Conservation (phyloP, 2,888 invertebrate genomes). For the Sipha maydis region DNA sequence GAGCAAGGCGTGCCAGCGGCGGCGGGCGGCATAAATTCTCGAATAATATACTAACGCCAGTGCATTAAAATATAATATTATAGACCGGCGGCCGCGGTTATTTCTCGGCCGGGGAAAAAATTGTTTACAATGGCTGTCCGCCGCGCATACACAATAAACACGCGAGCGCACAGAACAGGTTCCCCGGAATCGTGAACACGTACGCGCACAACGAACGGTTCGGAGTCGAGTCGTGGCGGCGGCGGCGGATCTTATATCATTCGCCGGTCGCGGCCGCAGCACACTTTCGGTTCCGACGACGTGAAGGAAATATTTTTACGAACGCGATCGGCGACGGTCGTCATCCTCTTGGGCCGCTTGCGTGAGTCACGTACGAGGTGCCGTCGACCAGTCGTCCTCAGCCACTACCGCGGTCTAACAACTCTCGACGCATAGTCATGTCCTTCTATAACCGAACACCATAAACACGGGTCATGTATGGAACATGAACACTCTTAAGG, state of each 20-base stretch:
- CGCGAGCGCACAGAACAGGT: conserved; percentile 28
- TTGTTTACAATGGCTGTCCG: conserved; percentile 32
- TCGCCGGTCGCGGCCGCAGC: not conserved
- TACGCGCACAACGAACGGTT: not conserved
- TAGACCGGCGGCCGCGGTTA: not conserved
- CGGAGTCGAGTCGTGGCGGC: not conserved
- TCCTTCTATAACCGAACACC: too few relatives aligned
- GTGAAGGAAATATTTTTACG: conserved; percentile 57
- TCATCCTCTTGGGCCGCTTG: too few relatives aligned
- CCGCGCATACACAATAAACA: not conserved
- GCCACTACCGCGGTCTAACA: not conserved
- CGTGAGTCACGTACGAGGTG: too few relatives aligned
- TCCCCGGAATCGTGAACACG: conserved; percentile 2
- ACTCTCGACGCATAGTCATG: too few relatives aligned
- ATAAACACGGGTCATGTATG: too few relatives aligned
- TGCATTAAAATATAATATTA: not conserved
- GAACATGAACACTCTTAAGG: too few relatives aligned
- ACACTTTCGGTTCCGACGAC: conserved; percentile 51
- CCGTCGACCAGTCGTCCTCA: not conserved
- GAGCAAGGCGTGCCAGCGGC: conserved; percentile 14
- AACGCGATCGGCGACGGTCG: not conserved
- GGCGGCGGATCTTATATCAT: conserved; percentile 51
- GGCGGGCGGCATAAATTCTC: conserved; percentile 29
- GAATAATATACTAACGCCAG: not conserved
- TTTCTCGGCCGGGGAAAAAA: not conserved